Base-by-base conservation (phyloP, 2,888 invertebrate species). In the Resseliella maxima region DNA sequence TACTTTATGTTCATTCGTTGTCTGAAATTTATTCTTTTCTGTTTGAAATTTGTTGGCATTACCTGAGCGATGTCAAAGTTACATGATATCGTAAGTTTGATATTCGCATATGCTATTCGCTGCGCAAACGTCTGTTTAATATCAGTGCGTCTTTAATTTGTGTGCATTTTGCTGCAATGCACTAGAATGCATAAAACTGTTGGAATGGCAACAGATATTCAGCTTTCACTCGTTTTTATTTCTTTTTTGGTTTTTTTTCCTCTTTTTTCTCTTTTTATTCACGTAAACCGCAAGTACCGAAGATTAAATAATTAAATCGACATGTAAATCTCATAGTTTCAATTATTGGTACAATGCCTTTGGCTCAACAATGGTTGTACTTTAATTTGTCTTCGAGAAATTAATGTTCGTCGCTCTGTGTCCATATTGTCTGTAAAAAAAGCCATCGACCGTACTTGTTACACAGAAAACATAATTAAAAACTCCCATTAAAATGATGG, bases 301-400 rank as follows among this genome's bases (percentile, higher is more conserved):
- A 59, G 24, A 59, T n/a, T 24, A 27, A 59, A 24, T 59, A 59
- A 59, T 59, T 59, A 59, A 59, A 59, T 59, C 59, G 59, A 27
- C 59, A 59, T 59, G 59, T 59, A 59, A 59, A 59, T 59, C 59
- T 59, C 5, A n/a, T n/a, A 24, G 59, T 59, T 59, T 59, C 59
- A 59, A 59, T 59, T 59, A 59, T 24, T 24, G n/a, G 24, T n/a
- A 6, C 5, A 59, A 27, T 27, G 24, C 59, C 59, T 59, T 24
- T 59, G 59, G 59, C 59, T 59, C 24, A 59, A 59, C 59, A 59
- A 59, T 59, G 50, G 12, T 21, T 24, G 59, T 24, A 59, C 59
- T 59, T 59, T 59, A 24, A 59, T 59, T 59, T 59, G 59, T 59
- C 59, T 59, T 59, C 6, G 24, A 24, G 59, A 59, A 59, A 59